Evolutionary conservation across 2,113 vertebrate species (phyloP).

Genomic region (Verasper variegatus): DNA sequence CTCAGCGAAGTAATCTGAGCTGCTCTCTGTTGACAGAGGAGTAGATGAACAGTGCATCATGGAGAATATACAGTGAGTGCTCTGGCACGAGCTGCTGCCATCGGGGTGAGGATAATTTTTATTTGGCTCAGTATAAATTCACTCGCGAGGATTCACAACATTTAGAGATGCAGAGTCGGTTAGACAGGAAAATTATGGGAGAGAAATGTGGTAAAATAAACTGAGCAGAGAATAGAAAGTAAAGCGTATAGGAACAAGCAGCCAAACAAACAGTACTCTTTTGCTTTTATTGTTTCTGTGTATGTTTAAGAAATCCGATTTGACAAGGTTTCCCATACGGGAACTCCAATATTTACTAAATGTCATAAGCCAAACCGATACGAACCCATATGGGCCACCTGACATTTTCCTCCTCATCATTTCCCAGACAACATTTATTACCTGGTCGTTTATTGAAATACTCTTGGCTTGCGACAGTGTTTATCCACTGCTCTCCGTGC

Average conservation of each 20-base stretch:
- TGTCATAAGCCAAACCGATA: conserved; percentile 36
- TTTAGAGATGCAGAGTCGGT: background rate
- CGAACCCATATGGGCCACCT: conserved; percentile 39
- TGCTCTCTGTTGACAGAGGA: conserved; percentile 17
- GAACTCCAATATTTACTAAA: conserved; percentile 27
- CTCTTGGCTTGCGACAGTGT: conserved; percentile 20
- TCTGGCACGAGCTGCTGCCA: conserved; percentile 5
- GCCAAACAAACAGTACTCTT: background rate
- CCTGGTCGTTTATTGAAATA: conserved; percentile 45
- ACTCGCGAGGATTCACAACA: conserved; percentile 4
- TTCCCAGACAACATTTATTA: conserved; percentile 23
- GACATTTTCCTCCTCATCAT: conserved; percentile 44
- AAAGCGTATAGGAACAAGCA: background rate
- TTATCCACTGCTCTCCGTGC: background rate
- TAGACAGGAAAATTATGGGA: background rate
- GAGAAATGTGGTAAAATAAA: background rate
- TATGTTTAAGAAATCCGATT: conserved; percentile 35
- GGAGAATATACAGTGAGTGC: conserved; percentile 19
- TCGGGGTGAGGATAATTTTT: conserved; percentile 28
- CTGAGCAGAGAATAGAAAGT: conserved; percentile 9
- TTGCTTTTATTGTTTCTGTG: conserved; percentile 19
- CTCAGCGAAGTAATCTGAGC: conserved; percentile 24
- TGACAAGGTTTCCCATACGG: conserved; percentile 9
- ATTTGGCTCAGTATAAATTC: conserved; percentile 37
- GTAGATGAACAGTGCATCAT: conserved; percentile 7